A percentile compares a stretch with the other conserved stretches of the same genome.
Evolutionary conservation across 1,140 invertebrate genomes (phyloP).

Genomic region (Portunus trituberculatus): DNA sequence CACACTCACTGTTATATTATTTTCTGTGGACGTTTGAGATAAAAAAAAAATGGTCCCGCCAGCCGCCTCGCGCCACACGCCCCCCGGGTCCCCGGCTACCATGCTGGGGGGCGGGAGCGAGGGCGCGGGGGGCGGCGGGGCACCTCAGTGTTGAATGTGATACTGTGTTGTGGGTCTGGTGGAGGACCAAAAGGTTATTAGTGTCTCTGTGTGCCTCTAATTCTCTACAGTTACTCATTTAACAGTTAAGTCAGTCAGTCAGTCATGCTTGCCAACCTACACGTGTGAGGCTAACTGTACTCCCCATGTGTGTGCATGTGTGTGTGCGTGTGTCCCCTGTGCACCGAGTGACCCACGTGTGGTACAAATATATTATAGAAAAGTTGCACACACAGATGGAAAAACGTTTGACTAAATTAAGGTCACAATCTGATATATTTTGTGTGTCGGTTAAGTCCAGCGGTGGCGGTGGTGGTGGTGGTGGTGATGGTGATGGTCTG

Average conservation of each 20-base stretch:
- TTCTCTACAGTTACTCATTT: slow-evolving; percentile 54
- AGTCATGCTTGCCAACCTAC: slow-evolving; percentile 5
- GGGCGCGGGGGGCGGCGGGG: slow-evolving; percentile 28
- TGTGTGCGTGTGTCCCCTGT: neutral
- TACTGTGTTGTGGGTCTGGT: slow-evolving; percentile 60
- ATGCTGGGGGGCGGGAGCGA: no score
- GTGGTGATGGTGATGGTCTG: no score
- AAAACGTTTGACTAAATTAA: neutral
- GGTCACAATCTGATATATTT: no score
- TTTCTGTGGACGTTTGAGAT: slow-evolving; percentile 41
- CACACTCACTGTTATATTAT: slow-evolving; percentile 44
- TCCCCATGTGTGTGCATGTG: slow-evolving; percentile 24
- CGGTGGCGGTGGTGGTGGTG: neutral
- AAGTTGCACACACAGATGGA: neutral
- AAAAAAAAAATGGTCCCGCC: neutral
- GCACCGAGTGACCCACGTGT: neutral
- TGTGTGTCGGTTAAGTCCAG: no score
- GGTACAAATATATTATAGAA: neutral
- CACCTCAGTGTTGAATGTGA: slow-evolving; percentile 65
- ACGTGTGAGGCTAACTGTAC: slow-evolving; percentile 37
- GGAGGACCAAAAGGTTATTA: slow-evolving; percentile 54
- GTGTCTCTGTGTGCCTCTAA: slow-evolving; percentile 69
- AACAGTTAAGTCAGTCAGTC: slow-evolving; percentile 56
- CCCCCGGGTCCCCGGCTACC: neutral
- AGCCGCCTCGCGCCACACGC: neutral